Conservation (phyloP, 2,113 vertebrate genomes). For the Apus apus region DNA sequence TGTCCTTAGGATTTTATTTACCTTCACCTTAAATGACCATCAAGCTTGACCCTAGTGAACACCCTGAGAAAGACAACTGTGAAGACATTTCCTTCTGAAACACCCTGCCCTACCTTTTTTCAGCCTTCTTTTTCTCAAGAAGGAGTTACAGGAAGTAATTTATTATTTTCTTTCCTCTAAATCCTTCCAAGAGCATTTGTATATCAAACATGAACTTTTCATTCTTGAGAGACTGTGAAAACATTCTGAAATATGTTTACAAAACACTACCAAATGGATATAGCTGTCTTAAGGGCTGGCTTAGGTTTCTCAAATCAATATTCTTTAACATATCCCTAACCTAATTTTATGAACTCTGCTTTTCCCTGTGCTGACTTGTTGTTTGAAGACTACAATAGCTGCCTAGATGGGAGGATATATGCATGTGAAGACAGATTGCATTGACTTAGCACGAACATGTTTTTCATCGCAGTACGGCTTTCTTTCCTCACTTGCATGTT, state of each 20-base stretch:
- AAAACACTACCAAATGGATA: background rate
- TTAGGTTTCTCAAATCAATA: background rate
- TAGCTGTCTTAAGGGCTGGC: background rate
- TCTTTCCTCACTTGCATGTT: background rate
- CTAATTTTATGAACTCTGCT: background rate
- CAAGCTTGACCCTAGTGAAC: background rate
- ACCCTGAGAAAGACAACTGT: background rate
- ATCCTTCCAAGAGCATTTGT: background rate
- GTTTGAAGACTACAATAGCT: background rate
- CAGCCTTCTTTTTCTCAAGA: background rate
- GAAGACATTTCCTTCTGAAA: background rate
- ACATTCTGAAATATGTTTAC: background rate
- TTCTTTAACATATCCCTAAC: background rate
- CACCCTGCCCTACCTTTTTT: background rate
- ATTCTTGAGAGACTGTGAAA: background rate
- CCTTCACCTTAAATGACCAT: background rate
- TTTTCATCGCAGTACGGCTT: background rate
- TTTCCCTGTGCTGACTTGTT: slow-evolving; percentile 2
- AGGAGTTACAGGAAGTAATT: background rate
- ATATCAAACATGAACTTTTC: background rate
- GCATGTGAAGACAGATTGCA: background rate
- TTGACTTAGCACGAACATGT: background rate
- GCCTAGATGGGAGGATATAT: background rate
- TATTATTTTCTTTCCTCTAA: background rate
- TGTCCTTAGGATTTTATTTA: background rate